Base-by-base conservation (phyloP, 1,140 invertebrate species). In the Temnothorax longispinosus region DNA sequence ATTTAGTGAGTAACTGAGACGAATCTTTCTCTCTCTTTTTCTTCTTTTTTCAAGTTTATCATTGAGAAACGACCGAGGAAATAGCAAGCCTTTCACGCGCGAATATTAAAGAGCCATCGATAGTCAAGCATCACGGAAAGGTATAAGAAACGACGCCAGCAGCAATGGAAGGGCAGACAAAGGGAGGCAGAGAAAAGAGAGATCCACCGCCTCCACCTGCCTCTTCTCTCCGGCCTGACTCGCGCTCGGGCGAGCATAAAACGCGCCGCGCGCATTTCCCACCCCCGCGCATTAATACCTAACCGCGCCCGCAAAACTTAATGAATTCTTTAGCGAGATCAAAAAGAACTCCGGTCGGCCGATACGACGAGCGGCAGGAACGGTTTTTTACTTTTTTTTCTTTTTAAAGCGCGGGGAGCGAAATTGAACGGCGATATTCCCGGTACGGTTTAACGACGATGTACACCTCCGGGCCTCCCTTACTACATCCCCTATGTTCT, bases 281-380 rank as follows among this genome's bases (percentile, higher is more conserved):
- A 89, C 85, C 82, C 81, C 85, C 91, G 89, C 91, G 91, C 93
- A 94, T 94, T 93, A 93, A 93, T 93, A 93, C 91, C 88, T 92
- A 91, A 89, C 91, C 89, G 89, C 91, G 87, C 88, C 91, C 92
- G 87, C 92, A 90, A 91, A 92, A 93, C 92, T 93, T 93, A 93
- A 93, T 93, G 92, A 93, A 93, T 93, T 93, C 92, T 93, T 93
- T 92, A 92, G 90, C 88, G 86, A 93, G 92, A 93, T 93, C 92
- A 93, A 93, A 93, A 93, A 91, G 89, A 92, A 92, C 75, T 85
- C 89, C 74, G 60, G 90, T 88, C 75, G 77, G 69, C 85, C 87
- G 90, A 91, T 89, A 91, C 75, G 78, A 72, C 76, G 62, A 87
- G 74, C 78, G 74, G 81, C 18, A 44, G 35, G 56, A 60, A 27